Percentiles rank a stretch among this genome's conserved stretches.
Evolutionary conservation across 2,797 vertebrate genomes (phyloP).

Genomic region (Anabas testudineus): DNA sequence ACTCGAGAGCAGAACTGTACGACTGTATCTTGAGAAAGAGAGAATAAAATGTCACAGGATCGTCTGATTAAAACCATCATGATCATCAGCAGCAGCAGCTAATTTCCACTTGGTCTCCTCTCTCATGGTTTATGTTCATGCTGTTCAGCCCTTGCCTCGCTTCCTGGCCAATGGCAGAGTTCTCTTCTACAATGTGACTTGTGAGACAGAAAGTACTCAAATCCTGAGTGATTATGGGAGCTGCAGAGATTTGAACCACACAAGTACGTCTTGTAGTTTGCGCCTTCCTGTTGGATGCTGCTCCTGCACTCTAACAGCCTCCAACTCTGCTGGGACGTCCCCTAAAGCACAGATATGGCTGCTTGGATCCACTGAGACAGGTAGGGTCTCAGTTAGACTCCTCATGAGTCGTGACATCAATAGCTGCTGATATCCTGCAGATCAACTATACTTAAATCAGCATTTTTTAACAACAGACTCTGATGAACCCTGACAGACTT

Average conservation of each 20-base stretch:
- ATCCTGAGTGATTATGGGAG: constrained; percentile 25
- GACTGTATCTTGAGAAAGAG: not conserved
- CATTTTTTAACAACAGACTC: too few relatives aligned
- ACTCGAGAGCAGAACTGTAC: not conserved
- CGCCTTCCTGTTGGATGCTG: constrained; percentile 56
- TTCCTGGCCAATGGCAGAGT: constrained; percentile 75
- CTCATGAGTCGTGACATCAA: not conserved
- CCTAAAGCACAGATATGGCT: constrained; percentile 60
- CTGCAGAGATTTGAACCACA: constrained; percentile 54
- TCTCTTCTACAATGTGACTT: constrained; percentile 64
- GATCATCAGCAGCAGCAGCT: constrained; percentile 1
- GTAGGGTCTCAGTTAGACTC: constrained; percentile 21
- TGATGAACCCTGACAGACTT: too few relatives aligned
- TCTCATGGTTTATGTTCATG: not conserved
- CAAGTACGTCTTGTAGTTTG: constrained; percentile 62
- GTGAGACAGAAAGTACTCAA: constrained; percentile 17
- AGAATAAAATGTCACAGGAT: not conserved
- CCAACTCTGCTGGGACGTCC: constrained; percentile 76
- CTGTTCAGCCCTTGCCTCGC: constrained; percentile 69
- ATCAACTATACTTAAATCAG: too few relatives aligned
- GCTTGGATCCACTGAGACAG: constrained; percentile 44
- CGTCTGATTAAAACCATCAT: constrained; percentile 7
- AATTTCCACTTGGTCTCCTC: not conserved
- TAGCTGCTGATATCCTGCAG: too few relatives aligned
- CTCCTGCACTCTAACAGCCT: constrained; percentile 69